Evolutionary conservation across 1,140 invertebrate species (phyloP).

Genomic region (Listronotus bonariensis): DNA sequence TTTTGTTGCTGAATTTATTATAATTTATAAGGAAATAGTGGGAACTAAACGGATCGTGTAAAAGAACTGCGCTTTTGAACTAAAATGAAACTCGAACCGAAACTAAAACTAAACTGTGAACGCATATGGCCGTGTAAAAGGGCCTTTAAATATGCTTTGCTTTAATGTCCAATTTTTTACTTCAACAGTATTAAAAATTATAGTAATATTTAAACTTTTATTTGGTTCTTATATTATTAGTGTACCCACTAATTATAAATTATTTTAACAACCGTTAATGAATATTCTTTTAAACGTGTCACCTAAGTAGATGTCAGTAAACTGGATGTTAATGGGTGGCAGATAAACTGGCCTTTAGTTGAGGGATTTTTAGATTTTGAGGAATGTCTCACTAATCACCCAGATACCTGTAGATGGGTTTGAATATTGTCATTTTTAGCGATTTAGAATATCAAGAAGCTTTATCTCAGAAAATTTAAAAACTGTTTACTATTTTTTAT

Average conservation of each 20-base stretch:
- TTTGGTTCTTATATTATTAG: not conserved
- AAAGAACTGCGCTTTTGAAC: no score
- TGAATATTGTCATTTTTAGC: slow-evolving; percentile 40
- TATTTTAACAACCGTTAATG: not conserved
- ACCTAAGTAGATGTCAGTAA: not conserved
- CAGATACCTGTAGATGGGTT: slow-evolving; percentile 33
- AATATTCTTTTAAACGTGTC: not conserved
- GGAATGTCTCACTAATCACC: slow-evolving; percentile 38
- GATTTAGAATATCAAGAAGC: not conserved
- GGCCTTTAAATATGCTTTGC: no score
- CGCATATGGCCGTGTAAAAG: no score
- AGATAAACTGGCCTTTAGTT: slow-evolving; percentile 37
- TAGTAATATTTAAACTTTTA: no score
- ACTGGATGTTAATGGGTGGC: slow-evolving; percentile 14
- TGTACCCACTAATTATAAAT: not conserved
- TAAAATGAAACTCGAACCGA: no score
- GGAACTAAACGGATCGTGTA: no score
- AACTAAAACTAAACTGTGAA: no score
- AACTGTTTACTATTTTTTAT: no score
- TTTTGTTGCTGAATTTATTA: no score
- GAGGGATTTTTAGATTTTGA: slow-evolving; percentile 35
- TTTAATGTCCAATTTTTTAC: no score
- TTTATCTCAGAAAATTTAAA: slow-evolving; percentile 2
- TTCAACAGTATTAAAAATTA: no score
- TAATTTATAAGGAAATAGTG: no score